Percentiles rank a stretch among this genome's conserved stretches.
phyloP scores from a whole-genome alignment of 2,797 vertebrate genomes.

The Clarias fuscus region DNA sequence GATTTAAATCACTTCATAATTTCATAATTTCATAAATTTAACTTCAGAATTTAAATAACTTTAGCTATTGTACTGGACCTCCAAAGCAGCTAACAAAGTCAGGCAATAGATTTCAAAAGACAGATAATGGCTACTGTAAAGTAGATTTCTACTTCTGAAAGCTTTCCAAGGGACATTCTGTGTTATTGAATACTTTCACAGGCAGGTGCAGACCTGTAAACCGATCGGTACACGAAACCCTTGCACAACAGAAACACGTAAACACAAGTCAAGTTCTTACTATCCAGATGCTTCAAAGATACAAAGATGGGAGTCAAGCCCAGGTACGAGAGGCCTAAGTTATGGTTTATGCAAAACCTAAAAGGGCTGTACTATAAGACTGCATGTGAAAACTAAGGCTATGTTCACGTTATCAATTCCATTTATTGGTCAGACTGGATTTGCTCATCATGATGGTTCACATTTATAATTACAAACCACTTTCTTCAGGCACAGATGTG shows the following conservation, averaged over 20 bases:
- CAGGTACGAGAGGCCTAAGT: neutral
- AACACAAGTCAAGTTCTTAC: neutral
- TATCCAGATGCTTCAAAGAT: neutral
- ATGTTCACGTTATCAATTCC: too few species aligned
- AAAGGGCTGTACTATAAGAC: too few species aligned
- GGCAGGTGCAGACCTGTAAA: conserved; percentile 16
- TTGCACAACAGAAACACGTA: conserved; percentile 25
- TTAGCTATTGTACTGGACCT: neutral
- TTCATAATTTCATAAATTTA: too few species aligned
- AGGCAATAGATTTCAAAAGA: neutral
- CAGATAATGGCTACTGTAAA: neutral
- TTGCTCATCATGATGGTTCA: too few species aligned
- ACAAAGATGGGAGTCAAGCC: neutral
- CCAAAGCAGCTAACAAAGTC: neutral
- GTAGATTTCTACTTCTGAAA: neutral
- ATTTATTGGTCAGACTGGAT: too few species aligned
- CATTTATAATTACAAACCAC: too few species aligned
- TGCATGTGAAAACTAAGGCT: too few species aligned
- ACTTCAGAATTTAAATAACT: neutral
- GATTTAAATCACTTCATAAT: neutral
- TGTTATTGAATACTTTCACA: conserved; percentile 1
- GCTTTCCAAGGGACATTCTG: neutral
- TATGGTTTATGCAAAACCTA: too few species aligned
- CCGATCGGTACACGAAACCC: neutral
- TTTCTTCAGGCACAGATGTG: too few species aligned